These are phyloP conservation scores for Tympanuchus pallidicinctus DNA, from an alignment of 2,113 vertebrate species.

Conservation along the genomic window DNA sequence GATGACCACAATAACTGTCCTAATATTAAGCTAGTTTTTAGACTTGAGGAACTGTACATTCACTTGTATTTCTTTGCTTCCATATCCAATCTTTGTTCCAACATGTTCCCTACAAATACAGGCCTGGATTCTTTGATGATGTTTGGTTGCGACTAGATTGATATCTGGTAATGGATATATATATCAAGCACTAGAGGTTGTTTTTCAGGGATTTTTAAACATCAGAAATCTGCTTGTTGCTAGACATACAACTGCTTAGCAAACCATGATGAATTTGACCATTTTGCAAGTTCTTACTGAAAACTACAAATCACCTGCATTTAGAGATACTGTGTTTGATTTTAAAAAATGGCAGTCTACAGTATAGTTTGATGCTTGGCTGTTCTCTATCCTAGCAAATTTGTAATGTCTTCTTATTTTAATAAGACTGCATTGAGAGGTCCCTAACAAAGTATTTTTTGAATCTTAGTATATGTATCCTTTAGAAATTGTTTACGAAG, in stretches of 20 bases:
- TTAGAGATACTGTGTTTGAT: background rate
- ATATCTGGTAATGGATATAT: fast-evolving
- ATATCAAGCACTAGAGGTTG: background rate
- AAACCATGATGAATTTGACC: background rate
- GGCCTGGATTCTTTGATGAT: background rate
- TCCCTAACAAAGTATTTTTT: background rate
- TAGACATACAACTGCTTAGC: background rate
- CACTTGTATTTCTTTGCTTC: background rate
- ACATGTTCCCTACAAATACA: background rate
- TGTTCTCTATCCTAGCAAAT: background rate
- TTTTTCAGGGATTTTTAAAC: background rate
- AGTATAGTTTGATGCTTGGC: background rate
- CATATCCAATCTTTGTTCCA: background rate
- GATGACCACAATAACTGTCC: background rate
- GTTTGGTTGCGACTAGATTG: background rate
- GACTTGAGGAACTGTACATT: background rate
- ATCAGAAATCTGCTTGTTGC: background rate
- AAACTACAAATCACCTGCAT: fast-evolving
- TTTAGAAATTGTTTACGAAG: background rate
- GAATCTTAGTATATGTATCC: background rate
- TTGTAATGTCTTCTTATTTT: background rate
- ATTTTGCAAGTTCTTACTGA: background rate
- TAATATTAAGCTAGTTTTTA: background rate
- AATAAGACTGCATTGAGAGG: background rate
- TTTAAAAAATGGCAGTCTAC: fast-evolving